phyloP scores from a whole-genome alignment of 2,797 vertebrate genomes.

The Brachyrhaphis roseni region DNA sequence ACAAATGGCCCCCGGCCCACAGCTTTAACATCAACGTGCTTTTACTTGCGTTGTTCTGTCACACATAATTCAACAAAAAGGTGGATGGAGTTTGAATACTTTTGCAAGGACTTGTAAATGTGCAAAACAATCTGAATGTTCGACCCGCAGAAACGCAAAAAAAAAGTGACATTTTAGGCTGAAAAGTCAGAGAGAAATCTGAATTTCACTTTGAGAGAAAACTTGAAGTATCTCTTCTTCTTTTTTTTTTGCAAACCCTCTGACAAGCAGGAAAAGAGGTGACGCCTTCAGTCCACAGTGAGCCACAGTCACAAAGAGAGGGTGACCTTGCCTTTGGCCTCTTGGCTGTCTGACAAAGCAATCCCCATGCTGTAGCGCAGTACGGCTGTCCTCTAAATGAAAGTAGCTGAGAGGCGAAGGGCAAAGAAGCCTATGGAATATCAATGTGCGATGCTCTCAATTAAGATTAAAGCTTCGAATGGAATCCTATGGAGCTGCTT shows the following conservation, averaged over 20 bases:
- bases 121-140: slow-evolving; percentile 22
- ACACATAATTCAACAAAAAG: neutral
- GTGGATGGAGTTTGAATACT: neutral
- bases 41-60: neutral
- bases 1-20: no score
- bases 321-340: slow-evolving; percentile 83
- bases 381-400: slow-evolving; percentile 81
- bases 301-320: slow-evolving; percentile 71
- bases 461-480: slow-evolving; percentile 83
- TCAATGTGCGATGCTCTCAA: slow-evolving; percentile 83
- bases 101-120: slow-evolving; percentile 36
- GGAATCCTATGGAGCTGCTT: slow-evolving; percentile 78
- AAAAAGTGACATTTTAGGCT: slow-evolving; percentile 10
- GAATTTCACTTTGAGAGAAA: slow-evolving; percentile 35
- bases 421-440: slow-evolving; percentile 82
- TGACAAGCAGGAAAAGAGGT: slow-evolving; percentile 68
- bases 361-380: slow-evolving; percentile 76
- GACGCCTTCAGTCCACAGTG: slow-evolving; percentile 63
- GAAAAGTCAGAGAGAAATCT: neutral
- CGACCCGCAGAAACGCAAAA: slow-evolving; percentile 27
- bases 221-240: slow-evolving; percentile 23
- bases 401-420: slow-evolving; percentile 82
- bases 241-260: slow-evolving; percentile 30
- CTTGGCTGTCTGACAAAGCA: slow-evolving; percentile 83
- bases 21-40: neutral